These are phyloP conservation scores for Addax nasomaculatus DNA, from an alignment of 2,113 vertebrate species.

Conservation along the genomic window DNA sequence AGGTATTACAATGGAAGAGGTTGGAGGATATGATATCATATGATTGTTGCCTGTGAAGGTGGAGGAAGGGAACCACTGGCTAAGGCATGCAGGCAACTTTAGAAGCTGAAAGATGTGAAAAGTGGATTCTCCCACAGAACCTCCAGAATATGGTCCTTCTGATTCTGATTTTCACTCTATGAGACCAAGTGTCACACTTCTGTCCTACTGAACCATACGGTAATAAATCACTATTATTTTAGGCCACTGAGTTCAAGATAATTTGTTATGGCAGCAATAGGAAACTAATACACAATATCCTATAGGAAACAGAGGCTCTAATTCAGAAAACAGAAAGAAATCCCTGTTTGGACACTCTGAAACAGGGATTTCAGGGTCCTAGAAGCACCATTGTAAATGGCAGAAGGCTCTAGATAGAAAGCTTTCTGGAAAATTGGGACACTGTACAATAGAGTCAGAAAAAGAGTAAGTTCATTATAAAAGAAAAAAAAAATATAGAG, in stretches of 20 bases:
- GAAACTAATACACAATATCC: neutral
- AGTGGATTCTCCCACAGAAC: neutral
- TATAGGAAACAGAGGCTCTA: neutral
- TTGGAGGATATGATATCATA: neutral
- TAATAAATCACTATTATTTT: neutral
- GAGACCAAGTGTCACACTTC: neutral
- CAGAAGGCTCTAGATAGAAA: neutral
- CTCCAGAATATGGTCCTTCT: neutral
- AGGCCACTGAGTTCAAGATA: neutral
- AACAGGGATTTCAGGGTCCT: neutral
- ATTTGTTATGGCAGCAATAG: neutral
- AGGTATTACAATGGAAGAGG: neutral
- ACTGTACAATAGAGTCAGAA: neutral
- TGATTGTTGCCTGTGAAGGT: neutral
- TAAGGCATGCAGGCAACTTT: neutral
- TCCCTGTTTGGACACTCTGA: neutral
- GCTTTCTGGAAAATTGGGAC: neutral
- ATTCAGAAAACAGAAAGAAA: neutral
- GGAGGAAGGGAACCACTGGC: neutral
- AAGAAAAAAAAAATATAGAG: neutral
- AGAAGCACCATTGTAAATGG: neutral
- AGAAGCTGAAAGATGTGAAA: neutral
- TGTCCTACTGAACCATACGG: neutral
- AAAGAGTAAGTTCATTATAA: neutral
- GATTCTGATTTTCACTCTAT: neutral